Evolutionary conservation across 2,888 invertebrate genomes (phyloP).

Genomic region (Melieria picta): DNA sequence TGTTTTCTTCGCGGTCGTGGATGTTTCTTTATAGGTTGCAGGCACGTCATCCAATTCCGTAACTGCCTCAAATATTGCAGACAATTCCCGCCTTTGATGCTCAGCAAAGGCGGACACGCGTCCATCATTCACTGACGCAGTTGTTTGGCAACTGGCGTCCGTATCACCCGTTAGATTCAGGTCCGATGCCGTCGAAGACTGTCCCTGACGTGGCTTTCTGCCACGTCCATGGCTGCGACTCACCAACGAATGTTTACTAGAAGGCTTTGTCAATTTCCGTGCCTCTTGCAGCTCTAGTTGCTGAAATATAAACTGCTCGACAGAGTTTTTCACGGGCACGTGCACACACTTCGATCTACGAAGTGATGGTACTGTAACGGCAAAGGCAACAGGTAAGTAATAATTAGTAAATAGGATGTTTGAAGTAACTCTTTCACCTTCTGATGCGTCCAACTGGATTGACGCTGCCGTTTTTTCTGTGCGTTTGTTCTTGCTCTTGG

Average conservation of each 20-base stretch:
- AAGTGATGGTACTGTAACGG: too few relatives aligned
- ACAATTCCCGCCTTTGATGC: too few relatives aligned
- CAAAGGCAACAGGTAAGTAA: too few relatives aligned
- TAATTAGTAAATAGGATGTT: too few relatives aligned
- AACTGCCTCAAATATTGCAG: too few relatives aligned
- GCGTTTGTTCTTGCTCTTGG: neutral
- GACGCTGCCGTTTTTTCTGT: neutral
- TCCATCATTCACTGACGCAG: too few relatives aligned
- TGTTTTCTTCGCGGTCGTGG: neutral
- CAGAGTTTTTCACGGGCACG: conserved; percentile 43
- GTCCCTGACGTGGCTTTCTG: too few relatives aligned
- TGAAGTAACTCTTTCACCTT: neutral
- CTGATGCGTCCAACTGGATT: neutral
- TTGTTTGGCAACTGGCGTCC: too few relatives aligned
- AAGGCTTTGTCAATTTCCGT: neutral
- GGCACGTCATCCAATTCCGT: too few relatives aligned
- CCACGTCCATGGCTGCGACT: neutral
- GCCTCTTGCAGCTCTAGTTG: neutral
- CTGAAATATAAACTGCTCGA: neutral
- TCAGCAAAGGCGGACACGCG: too few relatives aligned
- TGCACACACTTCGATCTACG: conserved; percentile 50
- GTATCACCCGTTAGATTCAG: too few relatives aligned
- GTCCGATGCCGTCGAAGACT: too few relatives aligned
- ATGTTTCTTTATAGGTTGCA: neutral
- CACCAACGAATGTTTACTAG: neutral